Evolutionary conservation across 1,140 invertebrate species (phyloP), one percentile per base, ranked within the genome.

Genomic region (Triops cancriformis): DNA sequence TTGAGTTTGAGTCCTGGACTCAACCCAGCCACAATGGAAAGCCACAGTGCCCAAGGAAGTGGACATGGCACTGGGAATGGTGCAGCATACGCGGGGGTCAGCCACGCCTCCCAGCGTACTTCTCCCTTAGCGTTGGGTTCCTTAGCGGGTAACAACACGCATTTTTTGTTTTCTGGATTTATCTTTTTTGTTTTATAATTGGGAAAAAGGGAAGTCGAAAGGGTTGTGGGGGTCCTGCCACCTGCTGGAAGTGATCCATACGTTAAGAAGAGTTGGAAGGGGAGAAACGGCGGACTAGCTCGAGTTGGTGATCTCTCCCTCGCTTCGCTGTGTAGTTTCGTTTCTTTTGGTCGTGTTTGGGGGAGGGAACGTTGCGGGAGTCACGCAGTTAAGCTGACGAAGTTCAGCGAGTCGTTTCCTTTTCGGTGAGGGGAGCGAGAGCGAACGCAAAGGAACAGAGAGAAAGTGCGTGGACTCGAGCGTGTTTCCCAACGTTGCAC

Each of bases 1-100:
- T 64, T 64, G 23, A 64, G 51, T 64, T 64, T 64, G 51, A 64
- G 51, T 64, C 51, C 51, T 64, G 51, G 51, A 64, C 23, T 64
- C 18, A 64, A 64, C 18, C 51, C 51, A 64, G 51, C 51, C 51
- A 64, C 51, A 10, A 64, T 64, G 51, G 51, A 64, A 64, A 64
- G 51, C 51, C 51, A 64, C 23, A 64, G 51, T 64, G 51, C 51
- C 23, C 51, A 64, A 64, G 51, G 51, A 64, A 64, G 18, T 14
- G 51, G 51, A 64, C 31, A 37, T 7, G 31, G 2, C 31, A 14
- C 51, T 23, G 51, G 51, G 14, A 64, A 64, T 64, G 51, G 51
- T 23, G 51, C 51, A 64, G 23, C 51, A 18, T 64, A n/a, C 18
- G 14, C 51, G 14, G 51, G 51, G 23, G 51, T 64, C 18, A 64